Conservation (phyloP, 1,140 invertebrate genomes). For the Trichogramma pretiosum region DNA sequence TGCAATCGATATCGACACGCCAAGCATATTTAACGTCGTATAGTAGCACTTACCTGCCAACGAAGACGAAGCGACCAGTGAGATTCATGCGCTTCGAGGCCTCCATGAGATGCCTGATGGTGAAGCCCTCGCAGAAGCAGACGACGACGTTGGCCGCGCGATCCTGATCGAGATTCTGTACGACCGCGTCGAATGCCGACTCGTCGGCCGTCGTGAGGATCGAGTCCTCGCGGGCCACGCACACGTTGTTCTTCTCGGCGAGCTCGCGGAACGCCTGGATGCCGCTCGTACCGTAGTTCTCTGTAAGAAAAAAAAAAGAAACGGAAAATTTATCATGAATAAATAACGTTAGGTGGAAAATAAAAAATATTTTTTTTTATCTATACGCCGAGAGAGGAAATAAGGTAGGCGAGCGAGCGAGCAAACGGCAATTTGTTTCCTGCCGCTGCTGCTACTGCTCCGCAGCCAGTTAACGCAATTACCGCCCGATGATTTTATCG, state of each 20-base stretch:
- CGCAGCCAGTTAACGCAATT: no score
- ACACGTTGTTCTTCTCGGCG: constrained; percentile 59
- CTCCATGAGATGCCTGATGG: constrained; percentile 58
- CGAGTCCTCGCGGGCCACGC: constrained; percentile 63
- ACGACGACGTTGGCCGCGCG: constrained; percentile 62
- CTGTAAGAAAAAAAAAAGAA: constrained; percentile 50
- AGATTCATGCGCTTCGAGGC: constrained; percentile 56
- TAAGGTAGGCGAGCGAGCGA: no score
- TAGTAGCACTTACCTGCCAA: constrained; percentile 52
- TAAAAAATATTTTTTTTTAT: no score
- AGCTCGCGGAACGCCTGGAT: constrained; percentile 65
- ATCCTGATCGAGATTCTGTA: constrained; percentile 51
- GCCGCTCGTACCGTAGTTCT: constrained; percentile 75
- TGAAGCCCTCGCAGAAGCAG: constrained; percentile 76
- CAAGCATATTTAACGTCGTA: no score
- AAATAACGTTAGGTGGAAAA: no score
- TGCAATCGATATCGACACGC: no score
- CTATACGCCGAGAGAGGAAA: no score
- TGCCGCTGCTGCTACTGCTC: no score
- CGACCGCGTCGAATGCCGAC: constrained; percentile 52
- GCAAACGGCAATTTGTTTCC: no score
- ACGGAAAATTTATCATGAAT: no score
- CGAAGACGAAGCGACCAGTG: constrained; percentile 56
- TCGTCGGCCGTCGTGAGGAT: constrained; percentile 57
- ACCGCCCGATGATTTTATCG: no score